Conservation (phyloP, 2,888 invertebrate genomes). For the Nysson spinosus region DNA sequence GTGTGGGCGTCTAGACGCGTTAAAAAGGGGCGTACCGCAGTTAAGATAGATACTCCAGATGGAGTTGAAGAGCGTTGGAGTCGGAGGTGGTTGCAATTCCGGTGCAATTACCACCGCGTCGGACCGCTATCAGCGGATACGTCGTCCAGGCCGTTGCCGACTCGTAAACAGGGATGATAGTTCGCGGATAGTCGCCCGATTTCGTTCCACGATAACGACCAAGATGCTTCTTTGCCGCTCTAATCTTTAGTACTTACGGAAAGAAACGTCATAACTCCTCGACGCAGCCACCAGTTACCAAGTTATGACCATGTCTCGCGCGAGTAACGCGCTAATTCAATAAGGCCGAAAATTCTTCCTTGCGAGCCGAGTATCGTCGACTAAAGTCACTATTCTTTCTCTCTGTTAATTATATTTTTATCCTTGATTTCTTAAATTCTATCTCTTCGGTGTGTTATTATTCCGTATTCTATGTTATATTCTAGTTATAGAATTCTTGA, state of each 20-base stretch:
- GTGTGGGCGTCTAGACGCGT: constrained; percentile 13
- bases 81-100: constrained; percentile 38
- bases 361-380: neutral
- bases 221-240: constrained; percentile 6
- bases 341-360: constrained; percentile 16
- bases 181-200: constrained; percentile 59
- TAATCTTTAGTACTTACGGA: constrained; percentile 53
- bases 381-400: too few species aligned
- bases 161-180: constrained; percentile 56
- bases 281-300: constrained; percentile 42
- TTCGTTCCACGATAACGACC: constrained; percentile 55
- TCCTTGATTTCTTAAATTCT: too few species aligned
- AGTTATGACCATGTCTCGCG: constrained; percentile 21
- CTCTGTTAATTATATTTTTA: too few species aligned
- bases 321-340: constrained; percentile 43
- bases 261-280: constrained; percentile 60
- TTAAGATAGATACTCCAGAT: constrained; percentile 11
- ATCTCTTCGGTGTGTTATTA: too few species aligned
- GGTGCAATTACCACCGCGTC: constrained; percentile 49
- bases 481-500: too few species aligned
- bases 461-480: too few species aligned
- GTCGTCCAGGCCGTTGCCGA: constrained; percentile 33
- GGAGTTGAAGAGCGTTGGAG: neutral
- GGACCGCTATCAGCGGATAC: constrained; percentile 43
- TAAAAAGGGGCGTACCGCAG: constrained; percentile 9